phyloP scores from a whole-genome alignment of 1,140 invertebrate genomes.

The Steinernema feltiae region DNA sequence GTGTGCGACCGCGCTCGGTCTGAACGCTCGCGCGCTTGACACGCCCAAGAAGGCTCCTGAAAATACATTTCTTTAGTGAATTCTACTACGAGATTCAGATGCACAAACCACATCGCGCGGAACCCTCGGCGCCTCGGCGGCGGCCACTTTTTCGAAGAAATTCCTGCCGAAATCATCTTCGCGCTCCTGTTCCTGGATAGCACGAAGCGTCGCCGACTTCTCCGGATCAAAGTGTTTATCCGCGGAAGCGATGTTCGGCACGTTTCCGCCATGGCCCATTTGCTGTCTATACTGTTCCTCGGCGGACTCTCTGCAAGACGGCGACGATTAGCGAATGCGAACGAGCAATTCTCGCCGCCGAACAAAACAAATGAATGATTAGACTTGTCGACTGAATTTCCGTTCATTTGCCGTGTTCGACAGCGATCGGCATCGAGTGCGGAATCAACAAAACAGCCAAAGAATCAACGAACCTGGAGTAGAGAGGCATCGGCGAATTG shows the following conservation, averaged over 20 bases:
- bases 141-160: conserved; percentile 43
- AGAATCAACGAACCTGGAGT: conserved; percentile 28
- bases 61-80: conserved; percentile 15
- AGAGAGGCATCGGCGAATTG: conserved; percentile 39
- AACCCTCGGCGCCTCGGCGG: conserved; percentile 42
- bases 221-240: conserved; percentile 17
- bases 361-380: neutral
- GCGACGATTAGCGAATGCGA: too few relatives aligned
- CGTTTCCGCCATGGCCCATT: neutral
- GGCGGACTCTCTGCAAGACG: conserved; percentile 33
- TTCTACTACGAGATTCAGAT: neutral
- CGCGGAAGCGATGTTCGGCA: conserved; percentile 15
- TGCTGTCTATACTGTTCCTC: conserved; percentile 39
- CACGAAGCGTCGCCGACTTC: conserved; percentile 27
- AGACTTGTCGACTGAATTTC: too few relatives aligned
- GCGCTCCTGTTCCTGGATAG: conserved; percentile 36
- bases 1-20: conserved; percentile 43
- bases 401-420: too few relatives aligned
- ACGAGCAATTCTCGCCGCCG: neutral
- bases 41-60: conserved; percentile 43
- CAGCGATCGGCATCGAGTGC: too few relatives aligned
- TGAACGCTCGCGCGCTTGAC: conserved; percentile 37
- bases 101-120: conserved; percentile 25
- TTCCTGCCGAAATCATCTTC: conserved; percentile 37
- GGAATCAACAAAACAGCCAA: neutral